Conservation (phyloP, 2,888 invertebrate species). For the Agonopterix subpropinquella region DNA sequence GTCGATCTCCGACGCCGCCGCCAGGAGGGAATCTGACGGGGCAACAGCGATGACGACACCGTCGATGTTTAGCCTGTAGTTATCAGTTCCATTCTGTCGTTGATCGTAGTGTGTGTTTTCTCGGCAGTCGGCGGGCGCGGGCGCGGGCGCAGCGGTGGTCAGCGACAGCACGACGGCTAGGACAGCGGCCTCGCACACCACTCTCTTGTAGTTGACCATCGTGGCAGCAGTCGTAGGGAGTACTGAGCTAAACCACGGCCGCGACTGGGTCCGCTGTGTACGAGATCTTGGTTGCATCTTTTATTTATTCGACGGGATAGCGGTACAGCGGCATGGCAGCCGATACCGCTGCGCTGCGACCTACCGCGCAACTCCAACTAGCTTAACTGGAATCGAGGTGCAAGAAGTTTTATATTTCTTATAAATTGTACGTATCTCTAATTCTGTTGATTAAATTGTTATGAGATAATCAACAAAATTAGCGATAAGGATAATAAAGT, state of each 20-base stretch:
- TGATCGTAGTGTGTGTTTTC: slow-evolving; percentile 78
- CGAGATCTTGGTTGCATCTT: slow-evolving; percentile 63
- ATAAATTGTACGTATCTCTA: too few relatives aligned
- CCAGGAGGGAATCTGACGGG: slow-evolving; percentile 76
- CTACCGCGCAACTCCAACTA: slow-evolving; percentile 43
- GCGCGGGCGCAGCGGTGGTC: slow-evolving; percentile 36
- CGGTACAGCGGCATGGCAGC: slow-evolving; percentile 58
- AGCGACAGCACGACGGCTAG: slow-evolving; percentile 25
- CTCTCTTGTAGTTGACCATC: slow-evolving; percentile 71
- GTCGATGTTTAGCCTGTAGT: slow-evolving; percentile 81
- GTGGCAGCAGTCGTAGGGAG: slow-evolving; percentile 40
- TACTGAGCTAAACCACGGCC: slow-evolving; percentile 41
- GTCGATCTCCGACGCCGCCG: slow-evolving; percentile 70
- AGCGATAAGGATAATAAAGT: too few relatives aligned
- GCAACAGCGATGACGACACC: slow-evolving; percentile 81
- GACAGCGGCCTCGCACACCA: slow-evolving; percentile 53
- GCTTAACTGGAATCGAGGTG: slow-evolving; percentile 61
- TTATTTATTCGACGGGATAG: slow-evolving; percentile 72
- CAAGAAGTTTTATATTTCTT: slow-evolving; percentile 21
- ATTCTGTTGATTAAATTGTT: too few relatives aligned
- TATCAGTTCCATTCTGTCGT: slow-evolving; percentile 86
- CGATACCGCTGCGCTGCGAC: slow-evolving; percentile 28
- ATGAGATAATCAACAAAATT: too few relatives aligned
- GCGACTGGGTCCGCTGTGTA: slow-evolving; percentile 55
- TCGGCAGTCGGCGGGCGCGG: slow-evolving; percentile 38